Base-by-base conservation (phyloP, 2,888 invertebrate species). In the Cactoblastis cactorum region DNA sequence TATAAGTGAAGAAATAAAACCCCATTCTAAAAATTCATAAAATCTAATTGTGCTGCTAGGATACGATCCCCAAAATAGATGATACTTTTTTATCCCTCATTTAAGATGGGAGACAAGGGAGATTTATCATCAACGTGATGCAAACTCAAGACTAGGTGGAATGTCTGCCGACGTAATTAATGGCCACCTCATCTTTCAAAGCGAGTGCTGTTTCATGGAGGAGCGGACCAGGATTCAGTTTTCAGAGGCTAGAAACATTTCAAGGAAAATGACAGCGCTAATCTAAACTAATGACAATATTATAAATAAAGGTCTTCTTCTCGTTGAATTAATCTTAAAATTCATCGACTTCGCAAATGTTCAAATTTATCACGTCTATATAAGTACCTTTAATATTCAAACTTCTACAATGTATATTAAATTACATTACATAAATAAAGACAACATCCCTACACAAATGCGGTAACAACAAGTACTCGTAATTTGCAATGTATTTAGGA, bases 61-160 rank as follows among this genome's bases (percentile, higher is more conserved):
- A 37, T 17, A 3, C 14, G 28, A 28, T 28, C 38, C 22, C 39
- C 14, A 19, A 41, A 41, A 41, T 41, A 41, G 8, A 41, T 8
- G 41, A 41, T 24, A 39, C 41, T 41, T 22, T n/a, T 41, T 41
- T 41, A 19, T 41, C 41, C 22, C 22, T 41, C 41, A 41, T 41
- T 41, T 22, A 41, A 41, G 41, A 41, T 41, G 41, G 41, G 5
- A 37, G 41, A 41, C 41, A 41, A 24, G 41, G 18, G 24, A 24
- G 14, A 41, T 41, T 41, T 22, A 24, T 41, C 41, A 41, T 22
- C 8, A 12, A 24, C 24, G 24, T 24, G 41, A 41, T 41, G 41
- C 41, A 22, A 41, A 41, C 41, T 41, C 41, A 41, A 22, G 41
- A 41, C 41, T 41, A 22, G 24, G 41, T 41, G 41, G 41, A 41